Evolutionary conservation across 2,797 vertebrate species (phyloP), one percentile per base, ranked within the genome.

Genomic region (Lithobates pipiens): DNA sequence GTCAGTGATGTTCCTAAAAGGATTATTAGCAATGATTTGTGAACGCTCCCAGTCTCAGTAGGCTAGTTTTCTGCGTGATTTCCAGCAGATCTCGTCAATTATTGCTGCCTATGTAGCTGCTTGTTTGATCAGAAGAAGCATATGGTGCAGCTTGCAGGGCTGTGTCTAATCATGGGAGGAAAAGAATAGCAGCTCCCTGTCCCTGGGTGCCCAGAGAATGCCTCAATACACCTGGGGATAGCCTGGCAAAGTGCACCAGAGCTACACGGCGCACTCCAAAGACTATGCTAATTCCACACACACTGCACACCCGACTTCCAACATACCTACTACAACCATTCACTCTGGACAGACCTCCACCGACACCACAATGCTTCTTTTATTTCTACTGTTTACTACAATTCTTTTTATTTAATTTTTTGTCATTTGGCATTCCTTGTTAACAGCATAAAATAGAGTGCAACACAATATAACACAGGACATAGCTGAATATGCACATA

Each of bases 61-160:
- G 95, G 96, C 90, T 92, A 89, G 93, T 93, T 90, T 93, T 91
- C 93, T 93, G 93, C 96, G 96, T 97, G 96, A 95, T 95, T 94
- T 92, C 92, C 90, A 92, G 93, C 92, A 84, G 93, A 91, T 94
- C 90, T 92, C 91, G 90, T 92, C 95, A 94, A 96, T 97, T 97
- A 97, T 93, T 89, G 85, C 89, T 89, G 93, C 93, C 95, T 86
- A 89, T 91, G 93, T 91, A 88, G 91, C 93, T 93, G 90, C 89
- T 89, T 91, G 94, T 93, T 93, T 94, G 94, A 94, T 95, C 94
- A 96, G 94, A 92, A 91, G 92, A 89, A 93, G 93, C 94, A 95
- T 94, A 94, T 95, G 95, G 95, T 92, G 92, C 77, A 88, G 90
- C 94, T 93, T 90, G 94, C 91, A 90, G 90, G 88, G 89, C 92